A percentile compares a stretch with the other conserved stretches of the same genome.
These are phyloP conservation scores for Pantherophis guttatus DNA, from an alignment of 2,113 vertebrate species.

Conservation along the genomic window DNA sequence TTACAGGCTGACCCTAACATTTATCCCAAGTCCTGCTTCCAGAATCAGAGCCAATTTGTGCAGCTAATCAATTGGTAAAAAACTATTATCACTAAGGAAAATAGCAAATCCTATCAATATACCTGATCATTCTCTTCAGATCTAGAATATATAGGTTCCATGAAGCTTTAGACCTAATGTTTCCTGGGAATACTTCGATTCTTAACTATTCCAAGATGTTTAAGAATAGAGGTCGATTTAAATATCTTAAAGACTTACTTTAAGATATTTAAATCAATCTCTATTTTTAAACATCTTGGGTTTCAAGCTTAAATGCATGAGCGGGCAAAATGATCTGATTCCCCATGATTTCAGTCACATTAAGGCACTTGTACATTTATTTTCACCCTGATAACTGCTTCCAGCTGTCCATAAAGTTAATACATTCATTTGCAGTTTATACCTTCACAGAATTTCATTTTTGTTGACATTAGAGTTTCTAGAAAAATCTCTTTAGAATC, in stretches of 20 bases:
- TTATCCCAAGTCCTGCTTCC: neutral
- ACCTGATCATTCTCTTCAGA: neutral
- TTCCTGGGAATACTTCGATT: neutral
- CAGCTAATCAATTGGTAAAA: neutral
- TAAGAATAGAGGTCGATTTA: neutral
- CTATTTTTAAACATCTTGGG: neutral
- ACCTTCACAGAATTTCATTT: neutral
- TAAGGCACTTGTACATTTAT: neutral
- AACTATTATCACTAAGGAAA: neutral
- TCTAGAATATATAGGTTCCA: neutral
- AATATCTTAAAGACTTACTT: neutral
- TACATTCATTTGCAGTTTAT: neutral
- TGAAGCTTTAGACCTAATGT: neutral
- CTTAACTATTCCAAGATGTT: neutral
- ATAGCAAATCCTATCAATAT: neutral
- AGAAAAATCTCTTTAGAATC: neutral
- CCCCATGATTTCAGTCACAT: neutral
- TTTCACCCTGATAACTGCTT: neutral
- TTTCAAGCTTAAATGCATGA: neutral
- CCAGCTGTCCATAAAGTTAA: neutral
- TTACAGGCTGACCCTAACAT: neutral
- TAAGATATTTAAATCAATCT: neutral
- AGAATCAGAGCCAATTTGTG: neutral
- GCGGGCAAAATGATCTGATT: neutral
- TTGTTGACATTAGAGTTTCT: neutral